Percentiles rank a stretch among this genome's conserved stretches.
These are phyloP conservation scores for Pseudochromis fuscus DNA, from an alignment of 2,797 vertebrate species.

Conservation along the genomic window DNA sequence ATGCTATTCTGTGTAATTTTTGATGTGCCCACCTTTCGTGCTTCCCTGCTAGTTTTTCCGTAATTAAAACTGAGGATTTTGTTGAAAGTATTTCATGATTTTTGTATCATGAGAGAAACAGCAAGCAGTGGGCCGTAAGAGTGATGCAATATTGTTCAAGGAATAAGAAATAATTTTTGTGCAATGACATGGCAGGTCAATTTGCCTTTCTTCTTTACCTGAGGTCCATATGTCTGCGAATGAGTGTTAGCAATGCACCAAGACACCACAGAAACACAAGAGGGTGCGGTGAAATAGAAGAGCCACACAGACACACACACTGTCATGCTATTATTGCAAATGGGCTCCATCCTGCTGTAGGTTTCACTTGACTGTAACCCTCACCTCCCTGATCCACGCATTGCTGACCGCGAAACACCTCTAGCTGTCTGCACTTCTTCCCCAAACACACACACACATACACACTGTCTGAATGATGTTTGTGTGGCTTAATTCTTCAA, in stretches of 20 bases:
- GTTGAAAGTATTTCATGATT: conserved; percentile 31
- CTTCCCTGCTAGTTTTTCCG: conserved; percentile 22
- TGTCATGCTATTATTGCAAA: conserved; percentile 18
- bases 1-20: conserved; percentile 24
- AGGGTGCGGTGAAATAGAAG: conserved; percentile 36
- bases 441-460: conserved; percentile 38
- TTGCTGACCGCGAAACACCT: conserved; percentile 71
- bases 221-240: conserved; percentile 32
- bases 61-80: conserved; percentile 48
- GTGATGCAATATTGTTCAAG: conserved; percentile 55
- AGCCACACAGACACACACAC: conserved; percentile 24
- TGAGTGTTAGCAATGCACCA: conserved; percentile 49
- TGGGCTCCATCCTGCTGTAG: conserved; percentile 27
- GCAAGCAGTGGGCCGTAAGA: conserved; percentile 36
- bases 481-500: conserved; percentile 70
- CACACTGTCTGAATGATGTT: conserved; percentile 56
- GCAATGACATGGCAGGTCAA: conserved; percentile 55
- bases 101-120: conserved; percentile 44
- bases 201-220: conserved; percentile 49
- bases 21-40: conserved; percentile 19
- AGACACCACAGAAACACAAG: conserved; percentile 48
- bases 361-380: conserved; percentile 52
- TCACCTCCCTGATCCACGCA: conserved; percentile 61
- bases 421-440: conserved; percentile 64
- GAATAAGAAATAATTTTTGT: conserved; percentile 51